Evolutionary conservation across 2,113 vertebrate species (phyloP).

Genomic region (Merops nubicus): DNA sequence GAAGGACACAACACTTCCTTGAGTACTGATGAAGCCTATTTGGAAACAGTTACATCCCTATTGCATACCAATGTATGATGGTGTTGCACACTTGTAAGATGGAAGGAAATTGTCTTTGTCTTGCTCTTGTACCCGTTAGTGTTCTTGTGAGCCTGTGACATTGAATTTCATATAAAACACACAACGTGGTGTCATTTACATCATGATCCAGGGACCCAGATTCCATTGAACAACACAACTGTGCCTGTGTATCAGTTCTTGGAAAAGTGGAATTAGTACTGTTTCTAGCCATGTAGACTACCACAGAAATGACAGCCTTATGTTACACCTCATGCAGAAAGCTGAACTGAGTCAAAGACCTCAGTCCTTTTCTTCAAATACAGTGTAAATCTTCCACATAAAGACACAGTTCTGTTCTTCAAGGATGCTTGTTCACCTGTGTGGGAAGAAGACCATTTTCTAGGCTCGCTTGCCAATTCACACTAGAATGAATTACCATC

Average conservation of each 20-base stretch:
- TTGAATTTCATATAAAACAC: neutral
- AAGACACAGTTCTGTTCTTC: neutral
- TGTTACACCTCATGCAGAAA: neutral
- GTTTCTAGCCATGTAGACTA: neutral
- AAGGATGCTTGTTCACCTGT: neutral
- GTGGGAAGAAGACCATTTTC: neutral
- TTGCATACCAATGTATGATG: neutral
- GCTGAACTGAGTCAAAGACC: neutral
- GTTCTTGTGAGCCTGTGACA: neutral
- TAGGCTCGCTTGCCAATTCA: neutral
- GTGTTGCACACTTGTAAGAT: neutral
- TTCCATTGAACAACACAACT: neutral
- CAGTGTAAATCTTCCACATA: neutral
- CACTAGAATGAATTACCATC: neutral
- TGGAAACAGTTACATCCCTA: neutral
- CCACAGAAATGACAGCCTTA: neutral
- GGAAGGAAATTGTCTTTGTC: neutral
- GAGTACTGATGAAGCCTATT: neutral
- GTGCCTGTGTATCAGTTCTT: neutral
- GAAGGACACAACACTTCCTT: neutral
- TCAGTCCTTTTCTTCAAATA: neutral
- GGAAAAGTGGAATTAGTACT: neutral
- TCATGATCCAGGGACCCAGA: accelerated
- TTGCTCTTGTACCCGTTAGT: neutral
- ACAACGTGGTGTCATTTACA: accelerated